A percentile compares a stretch with the other conserved stretches of the same genome.
Conservation (phyloP, 2,888 invertebrate genomes). For the Listrodromus nycthemerus region DNA sequence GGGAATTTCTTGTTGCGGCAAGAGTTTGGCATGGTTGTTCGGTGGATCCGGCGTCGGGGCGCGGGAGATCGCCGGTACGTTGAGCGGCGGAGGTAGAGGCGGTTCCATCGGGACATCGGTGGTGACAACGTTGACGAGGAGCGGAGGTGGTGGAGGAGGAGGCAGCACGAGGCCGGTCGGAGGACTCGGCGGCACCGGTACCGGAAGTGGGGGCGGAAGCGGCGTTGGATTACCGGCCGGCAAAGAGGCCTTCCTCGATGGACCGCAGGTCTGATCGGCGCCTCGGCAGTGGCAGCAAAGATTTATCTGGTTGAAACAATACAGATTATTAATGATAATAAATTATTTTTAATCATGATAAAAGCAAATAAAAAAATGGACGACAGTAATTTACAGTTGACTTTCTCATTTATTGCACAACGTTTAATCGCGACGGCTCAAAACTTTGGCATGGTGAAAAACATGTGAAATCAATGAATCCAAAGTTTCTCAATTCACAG, state of each 20-base stretch:
- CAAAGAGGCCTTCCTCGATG: slow-evolving; percentile 81
- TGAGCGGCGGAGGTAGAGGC: slow-evolving; percentile 83
- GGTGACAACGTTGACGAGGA: slow-evolving; percentile 76
- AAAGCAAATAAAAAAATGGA: too few species aligned
- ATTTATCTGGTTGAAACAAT: slow-evolving; percentile 78
- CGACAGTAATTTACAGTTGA: too few species aligned
- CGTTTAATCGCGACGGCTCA: too few species aligned
- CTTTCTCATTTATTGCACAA: too few species aligned
- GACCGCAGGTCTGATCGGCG: slow-evolving; percentile 79
- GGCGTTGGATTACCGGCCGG: slow-evolving; percentile 84
- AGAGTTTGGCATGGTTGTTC: slow-evolving; percentile 85
- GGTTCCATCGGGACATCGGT: slow-evolving; percentile 77
- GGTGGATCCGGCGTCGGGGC: slow-evolving; percentile 80
- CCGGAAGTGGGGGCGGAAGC: slow-evolving; percentile 86
- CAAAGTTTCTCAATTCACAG: too few species aligned
- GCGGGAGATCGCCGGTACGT: slow-evolving; percentile 79
- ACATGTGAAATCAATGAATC: too few species aligned
- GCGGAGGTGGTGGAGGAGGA: slow-evolving; percentile 83
- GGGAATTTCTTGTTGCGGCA: slow-evolving; percentile 96
- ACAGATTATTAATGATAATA: slow-evolving; percentile 3
- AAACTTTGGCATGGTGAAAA: too few species aligned
- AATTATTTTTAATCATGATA: too few species aligned
- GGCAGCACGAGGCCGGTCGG: slow-evolving; percentile 72
- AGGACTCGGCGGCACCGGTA: slow-evolving; percentile 79
- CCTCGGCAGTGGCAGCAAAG: slow-evolving; percentile 84